These are phyloP conservation scores for Bergia sp. DNA, from an alignment of 92 coral and sea anemone genomes.

Conservation along the genomic window DNA sequence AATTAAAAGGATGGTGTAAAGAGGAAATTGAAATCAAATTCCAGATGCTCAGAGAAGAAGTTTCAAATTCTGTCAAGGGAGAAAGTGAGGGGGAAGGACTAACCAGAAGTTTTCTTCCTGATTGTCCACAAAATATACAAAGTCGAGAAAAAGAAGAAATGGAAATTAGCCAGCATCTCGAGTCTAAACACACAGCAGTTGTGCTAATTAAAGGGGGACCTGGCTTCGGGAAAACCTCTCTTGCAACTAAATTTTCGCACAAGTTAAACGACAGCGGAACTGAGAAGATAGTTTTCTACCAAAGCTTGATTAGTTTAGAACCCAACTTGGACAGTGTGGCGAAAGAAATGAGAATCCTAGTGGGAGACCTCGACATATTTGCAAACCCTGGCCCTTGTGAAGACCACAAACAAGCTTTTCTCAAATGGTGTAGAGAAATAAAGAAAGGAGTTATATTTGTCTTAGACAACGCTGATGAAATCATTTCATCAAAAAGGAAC, in stretches of 20 bases:
- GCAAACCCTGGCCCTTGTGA: neutral
- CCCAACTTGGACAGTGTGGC: neutral
- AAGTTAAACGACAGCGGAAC: neutral
- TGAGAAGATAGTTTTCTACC: neutral
- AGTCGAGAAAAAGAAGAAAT: conserved; percentile 2
- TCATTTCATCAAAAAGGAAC: neutral
- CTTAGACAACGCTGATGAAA: neutral
- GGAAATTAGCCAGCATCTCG: neutral
- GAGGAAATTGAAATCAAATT: neutral
- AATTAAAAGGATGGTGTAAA: neutral
- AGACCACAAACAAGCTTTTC: neutral
- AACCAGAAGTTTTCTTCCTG: neutral
- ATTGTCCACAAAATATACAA: conserved; percentile 9
- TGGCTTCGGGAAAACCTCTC: neutral
- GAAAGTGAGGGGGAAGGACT: neutral
- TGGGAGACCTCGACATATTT: neutral
- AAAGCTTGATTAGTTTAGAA: neutral
- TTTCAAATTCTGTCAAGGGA: neutral
- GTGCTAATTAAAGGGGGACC: neutral
- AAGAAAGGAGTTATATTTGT: neutral
- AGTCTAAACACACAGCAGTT: neutral
- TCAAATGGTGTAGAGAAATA: neutral
- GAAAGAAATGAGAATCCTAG: neutral
- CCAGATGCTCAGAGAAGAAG: neutral
- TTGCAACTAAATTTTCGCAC: neutral